These are phyloP conservation scores for Apeltes quadracus DNA, from an alignment of 2,113 vertebrate genomes.

Conservation along the genomic window DNA sequence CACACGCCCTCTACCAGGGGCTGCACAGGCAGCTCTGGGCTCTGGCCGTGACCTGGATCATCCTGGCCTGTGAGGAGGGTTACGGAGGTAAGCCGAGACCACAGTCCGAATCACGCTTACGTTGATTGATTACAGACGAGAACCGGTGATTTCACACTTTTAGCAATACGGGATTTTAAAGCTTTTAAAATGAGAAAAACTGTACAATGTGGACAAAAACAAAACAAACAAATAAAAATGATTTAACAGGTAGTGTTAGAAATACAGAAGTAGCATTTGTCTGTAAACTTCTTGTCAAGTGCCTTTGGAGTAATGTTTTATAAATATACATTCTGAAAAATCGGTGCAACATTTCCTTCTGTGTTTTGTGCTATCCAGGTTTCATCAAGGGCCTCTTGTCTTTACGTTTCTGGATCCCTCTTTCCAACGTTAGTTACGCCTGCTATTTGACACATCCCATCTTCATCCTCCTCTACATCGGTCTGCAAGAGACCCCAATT, in stretches of 20 bases:
- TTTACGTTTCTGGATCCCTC: slow-evolving; percentile 77
- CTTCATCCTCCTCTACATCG: slow-evolving; percentile 83
- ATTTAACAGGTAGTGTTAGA: background rate
- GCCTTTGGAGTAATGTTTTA: background rate
- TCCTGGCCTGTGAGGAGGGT: slow-evolving; percentile 85
- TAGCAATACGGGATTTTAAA: too few species aligned
- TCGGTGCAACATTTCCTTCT: background rate
- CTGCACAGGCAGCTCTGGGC: slow-evolving; percentile 84
- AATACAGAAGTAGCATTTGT: background rate
- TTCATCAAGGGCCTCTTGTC: slow-evolving; percentile 80
- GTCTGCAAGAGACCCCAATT: slow-evolving; percentile 84
- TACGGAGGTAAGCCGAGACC: slow-evolving; percentile 80
- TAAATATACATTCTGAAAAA: background rate
- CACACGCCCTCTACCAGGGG: slow-evolving; percentile 84
- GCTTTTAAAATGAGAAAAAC: too few species aligned
- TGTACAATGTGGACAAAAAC: too few species aligned
- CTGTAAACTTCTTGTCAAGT: background rate
- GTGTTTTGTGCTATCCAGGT: slow-evolving; percentile 62
- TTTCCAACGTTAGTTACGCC: slow-evolving; percentile 86
- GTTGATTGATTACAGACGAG: background rate
- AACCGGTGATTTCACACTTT: too few species aligned
- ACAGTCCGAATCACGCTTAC: background rate
- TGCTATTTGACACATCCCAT: slow-evolving; percentile 85
- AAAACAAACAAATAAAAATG: too few species aligned
- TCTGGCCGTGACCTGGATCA: slow-evolving; percentile 82